Evolutionary conservation across 2,797 vertebrate genomes (phyloP).

Genomic region (Sylvia borin): DNA sequence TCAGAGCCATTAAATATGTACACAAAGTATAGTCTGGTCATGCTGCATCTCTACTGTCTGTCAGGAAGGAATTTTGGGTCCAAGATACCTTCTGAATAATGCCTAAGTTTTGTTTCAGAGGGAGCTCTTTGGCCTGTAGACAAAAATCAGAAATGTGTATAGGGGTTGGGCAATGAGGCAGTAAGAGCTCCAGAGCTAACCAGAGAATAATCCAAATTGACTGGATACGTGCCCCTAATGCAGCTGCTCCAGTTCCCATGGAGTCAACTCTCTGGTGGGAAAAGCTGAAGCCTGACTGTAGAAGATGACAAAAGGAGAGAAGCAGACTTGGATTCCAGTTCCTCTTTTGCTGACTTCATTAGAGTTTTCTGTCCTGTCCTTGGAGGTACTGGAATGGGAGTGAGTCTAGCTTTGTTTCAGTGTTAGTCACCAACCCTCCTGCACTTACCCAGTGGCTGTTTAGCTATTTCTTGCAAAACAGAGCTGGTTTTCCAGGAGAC

Average conservation of each 20-base stretch:
- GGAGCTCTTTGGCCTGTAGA: neutral
- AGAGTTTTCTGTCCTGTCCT: neutral
- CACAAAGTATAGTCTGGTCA: neutral
- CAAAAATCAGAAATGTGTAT: neutral
- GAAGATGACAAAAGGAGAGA: neutral
- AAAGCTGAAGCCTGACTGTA: neutral
- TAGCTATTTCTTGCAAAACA: neutral
- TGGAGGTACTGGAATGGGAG: neutral
- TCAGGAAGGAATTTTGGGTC: neutral
- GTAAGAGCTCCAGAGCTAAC: neutral
- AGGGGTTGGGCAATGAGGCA: neutral
- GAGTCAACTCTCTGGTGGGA: neutral
- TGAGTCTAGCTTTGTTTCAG: neutral
- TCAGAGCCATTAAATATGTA: neutral
- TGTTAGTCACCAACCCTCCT: neutral
- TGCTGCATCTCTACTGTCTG: neutral
- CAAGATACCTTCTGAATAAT: neutral
- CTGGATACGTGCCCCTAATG: neutral
- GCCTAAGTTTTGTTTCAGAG: neutral
- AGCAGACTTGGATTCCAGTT: neutral
- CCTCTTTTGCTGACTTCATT: neutral
- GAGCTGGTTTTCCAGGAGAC: neutral
- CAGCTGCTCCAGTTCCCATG: neutral
- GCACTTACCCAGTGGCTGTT: neutral
- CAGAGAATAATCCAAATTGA: neutral